Evolutionary conservation across 2,113 vertebrate species (phyloP), one percentile per base, ranked within the genome.

Genomic region (Neogobius melanostomus): DNA sequence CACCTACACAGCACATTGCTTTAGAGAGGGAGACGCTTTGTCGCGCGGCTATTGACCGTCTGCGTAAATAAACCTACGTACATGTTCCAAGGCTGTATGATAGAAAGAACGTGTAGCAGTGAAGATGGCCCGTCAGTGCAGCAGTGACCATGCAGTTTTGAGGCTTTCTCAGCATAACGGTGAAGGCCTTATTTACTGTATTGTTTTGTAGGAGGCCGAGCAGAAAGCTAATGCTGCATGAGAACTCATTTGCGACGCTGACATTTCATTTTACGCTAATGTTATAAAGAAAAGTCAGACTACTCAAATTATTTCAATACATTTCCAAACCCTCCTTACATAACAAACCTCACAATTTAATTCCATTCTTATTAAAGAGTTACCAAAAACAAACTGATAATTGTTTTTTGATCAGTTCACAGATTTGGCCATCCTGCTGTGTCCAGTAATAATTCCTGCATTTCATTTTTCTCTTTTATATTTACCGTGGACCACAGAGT

Each of bases 341-440:
- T 4, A 36, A 36, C 28, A 4, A 36, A 36, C 28, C 28, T 36
- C 28, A 36, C 21, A 21, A 21, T 21, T 21, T 21, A 36, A 36
- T 36, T 36, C 28, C 28, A 36, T 36, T 36, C 21, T 57, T 57
- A 68, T 71, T 63, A 28, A 54, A 11, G 16, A 21, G 44, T 50
- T 76, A 57, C 63, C 28, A 28, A 28, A 36, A 36, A 36, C 28
- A 70, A 73, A 56, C 69, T 71, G 74, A 80, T 70, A 65, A 56
- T 67, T 17, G 65, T 64, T 47, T 78, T 81, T 51, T 63, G 63
- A 56, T 71, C 70, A 69, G 75, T 81, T 84, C 77, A 66, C 74
- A 80, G 74, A 80, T 74, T 63, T 21, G 45, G 68, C 5, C 53
- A 6, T 54, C 76, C 84, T 49, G 81, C 75, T 85, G 81, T 71